Base-by-base conservation (phyloP, 2,888 invertebrate genomes). In the Thyatira batis region DNA sequence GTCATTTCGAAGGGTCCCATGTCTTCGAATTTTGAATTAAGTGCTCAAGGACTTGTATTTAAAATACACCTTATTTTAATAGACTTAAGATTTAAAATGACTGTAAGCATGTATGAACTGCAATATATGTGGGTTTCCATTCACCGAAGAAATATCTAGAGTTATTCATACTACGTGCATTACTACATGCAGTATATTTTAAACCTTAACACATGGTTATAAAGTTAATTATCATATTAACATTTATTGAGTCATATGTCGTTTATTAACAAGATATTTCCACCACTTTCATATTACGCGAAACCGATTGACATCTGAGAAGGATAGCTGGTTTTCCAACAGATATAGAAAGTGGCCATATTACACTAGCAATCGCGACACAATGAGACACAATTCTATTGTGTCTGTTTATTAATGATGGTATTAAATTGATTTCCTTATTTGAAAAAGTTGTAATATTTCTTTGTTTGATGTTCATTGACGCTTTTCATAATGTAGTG, bases 101-200 rank as follows among this genome's bases (percentile, higher is more conserved):
- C 13, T 27, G 44, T 28, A 49, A 27, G 52, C 48, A 59, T 59
- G 60, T 55, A 60, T 61, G 57, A 49, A 54, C 48, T 61, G 33
- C 50, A 60, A 23, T 55, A 60, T 69, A 79, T 81, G 78, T 76
- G 74, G 56, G 77, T 78, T 62, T 66, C 84, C 83, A 83, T 84
- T 84, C 84, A 74, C 82, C 66, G 58, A 17, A 63, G 49, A 45
- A 54, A 51, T 43, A 51, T 52, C 11, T 21, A 49, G 51, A 33
- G 52, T 55, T 53, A 49, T 51, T 23, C 54, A 44, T 43, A 55
- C 54, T 57, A 58, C 53, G 55, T 57, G 20, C n/a, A 48, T 51
- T 10, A 1, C 13, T 21, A 2, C 8, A n/a, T 9, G 13, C 53
- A 68, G n/a, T 43, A 20, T 25, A 73, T 55, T 58, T 50, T 57